phyloP scores from a whole-genome alignment of 2,113 vertebrate species.

The Microcebus griseorufus region DNA sequence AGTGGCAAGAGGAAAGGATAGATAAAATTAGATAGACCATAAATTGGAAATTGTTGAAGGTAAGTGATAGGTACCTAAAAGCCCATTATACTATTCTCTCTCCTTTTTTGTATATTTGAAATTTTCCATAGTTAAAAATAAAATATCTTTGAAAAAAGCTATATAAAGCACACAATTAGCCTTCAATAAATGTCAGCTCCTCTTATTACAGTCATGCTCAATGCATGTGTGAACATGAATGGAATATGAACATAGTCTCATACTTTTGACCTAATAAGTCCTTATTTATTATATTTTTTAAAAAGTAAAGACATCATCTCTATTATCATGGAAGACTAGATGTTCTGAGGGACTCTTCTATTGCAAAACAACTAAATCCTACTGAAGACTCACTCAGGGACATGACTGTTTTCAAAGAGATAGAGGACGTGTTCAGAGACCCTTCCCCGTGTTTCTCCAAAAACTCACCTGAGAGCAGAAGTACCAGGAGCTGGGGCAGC shows the following conservation, averaged over 20 bases:
- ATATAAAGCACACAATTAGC: neutral
- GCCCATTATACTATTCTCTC: neutral
- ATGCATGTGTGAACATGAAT: neutral
- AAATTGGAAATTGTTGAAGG: neutral
- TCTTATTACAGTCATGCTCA: neutral
- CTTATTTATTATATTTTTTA: neutral
- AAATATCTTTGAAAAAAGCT: neutral
- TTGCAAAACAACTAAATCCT: neutral
- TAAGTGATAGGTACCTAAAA: neutral
- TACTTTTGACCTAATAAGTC: neutral
- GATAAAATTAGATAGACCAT: neutral
- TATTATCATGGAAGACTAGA: neutral
- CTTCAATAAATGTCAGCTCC: neutral
- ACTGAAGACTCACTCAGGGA: neutral
- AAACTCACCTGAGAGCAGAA: neutral
- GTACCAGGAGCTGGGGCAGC: neutral
- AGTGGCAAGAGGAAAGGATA: neutral
- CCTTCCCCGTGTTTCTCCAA: neutral
- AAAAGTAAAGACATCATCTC: neutral
- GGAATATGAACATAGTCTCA: neutral
- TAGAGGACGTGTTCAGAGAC: neutral
- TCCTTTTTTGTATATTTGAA: neutral
- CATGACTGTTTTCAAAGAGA: neutral
- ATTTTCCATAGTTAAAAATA: neutral
- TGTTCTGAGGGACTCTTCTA: neutral